Percentiles rank a stretch among this genome's conserved stretches.
phyloP scores from a whole-genome alignment of 23 tunicate species.

The Ciona savignyi region DNA sequence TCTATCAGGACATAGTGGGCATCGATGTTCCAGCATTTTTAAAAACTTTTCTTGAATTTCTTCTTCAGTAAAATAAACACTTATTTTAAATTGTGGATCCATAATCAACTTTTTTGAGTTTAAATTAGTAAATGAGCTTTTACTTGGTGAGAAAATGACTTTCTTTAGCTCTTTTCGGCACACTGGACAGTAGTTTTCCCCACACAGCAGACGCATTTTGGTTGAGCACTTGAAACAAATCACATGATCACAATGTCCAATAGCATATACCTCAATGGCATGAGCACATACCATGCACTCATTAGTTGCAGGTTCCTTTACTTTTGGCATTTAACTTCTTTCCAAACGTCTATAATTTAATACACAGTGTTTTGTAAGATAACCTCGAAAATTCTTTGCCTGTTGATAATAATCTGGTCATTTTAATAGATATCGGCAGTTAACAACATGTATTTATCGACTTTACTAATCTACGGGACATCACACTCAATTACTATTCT shows the following conservation, averaged over 20 bases:
- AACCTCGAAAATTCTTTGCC: too few species aligned
- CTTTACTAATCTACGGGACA: too few species aligned
- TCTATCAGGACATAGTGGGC: slow-evolving; percentile 56
- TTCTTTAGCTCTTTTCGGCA: slow-evolving; percentile 63
- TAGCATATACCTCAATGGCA: slow-evolving; percentile 57
- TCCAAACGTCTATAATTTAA: too few species aligned
- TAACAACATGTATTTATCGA: too few species aligned
- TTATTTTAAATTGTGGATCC: slow-evolving; percentile 24
- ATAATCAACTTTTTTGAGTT: slow-evolving; percentile 14
- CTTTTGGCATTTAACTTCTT: too few species aligned
- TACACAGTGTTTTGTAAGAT: too few species aligned
- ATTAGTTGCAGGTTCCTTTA: too few species aligned
- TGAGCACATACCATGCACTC: slow-evolving; percentile 75
- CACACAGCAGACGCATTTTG: slow-evolving; percentile 71
- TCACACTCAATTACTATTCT: too few species aligned
- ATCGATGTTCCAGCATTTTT: slow-evolving; percentile 44
- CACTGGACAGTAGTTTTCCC: slow-evolving; percentile 67
- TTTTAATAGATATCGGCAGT: too few species aligned
- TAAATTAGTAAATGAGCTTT: slow-evolving; percentile 14
- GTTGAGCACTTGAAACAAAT: slow-evolving; percentile 80
- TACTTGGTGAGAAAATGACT: slow-evolving; percentile 38
- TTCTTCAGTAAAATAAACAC: slow-evolving; percentile 16
- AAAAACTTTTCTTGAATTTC: slow-evolving; percentile 13
- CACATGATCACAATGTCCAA: slow-evolving; percentile 79
- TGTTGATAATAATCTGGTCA: not conserved